phyloP scores from a whole-genome alignment of 2,797 vertebrate species.

The Sarcoramphus papa region DNA sequence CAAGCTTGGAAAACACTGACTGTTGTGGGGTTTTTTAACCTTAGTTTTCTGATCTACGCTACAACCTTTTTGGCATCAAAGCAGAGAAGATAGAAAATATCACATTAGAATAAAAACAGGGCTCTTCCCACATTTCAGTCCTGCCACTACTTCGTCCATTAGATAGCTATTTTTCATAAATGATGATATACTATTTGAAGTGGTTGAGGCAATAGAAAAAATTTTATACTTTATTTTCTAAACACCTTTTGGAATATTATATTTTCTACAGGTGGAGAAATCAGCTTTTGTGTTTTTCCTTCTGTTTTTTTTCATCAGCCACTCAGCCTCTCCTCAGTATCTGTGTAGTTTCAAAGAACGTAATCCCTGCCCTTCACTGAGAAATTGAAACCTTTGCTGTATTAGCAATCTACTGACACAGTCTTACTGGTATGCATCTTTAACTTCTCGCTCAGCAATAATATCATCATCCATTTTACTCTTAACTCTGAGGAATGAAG shows the following conservation, averaged over 20 bases:
- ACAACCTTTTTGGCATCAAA: neutral
- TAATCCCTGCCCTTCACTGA: neutral
- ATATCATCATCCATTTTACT: slow-evolving; percentile 21
- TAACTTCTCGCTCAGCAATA: neutral
- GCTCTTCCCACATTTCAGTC: neutral
- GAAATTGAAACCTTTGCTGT: slow-evolving; percentile 2
- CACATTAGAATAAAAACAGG: neutral
- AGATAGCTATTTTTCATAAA: neutral
- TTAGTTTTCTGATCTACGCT: neutral
- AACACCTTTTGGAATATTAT: neutral
- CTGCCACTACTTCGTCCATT: neutral
- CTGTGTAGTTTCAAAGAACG: neutral
- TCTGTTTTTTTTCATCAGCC: neutral
- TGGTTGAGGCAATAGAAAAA: neutral
- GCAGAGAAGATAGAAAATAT: neutral
- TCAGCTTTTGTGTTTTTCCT: neutral
- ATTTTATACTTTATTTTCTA: neutral
- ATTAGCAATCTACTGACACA: slow-evolving; percentile 21
- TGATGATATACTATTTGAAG: neutral
- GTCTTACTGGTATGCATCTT: slow-evolving; percentile 36
- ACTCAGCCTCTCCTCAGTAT: neutral
- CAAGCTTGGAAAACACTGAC: neutral
- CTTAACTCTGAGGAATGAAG: slow-evolving; percentile 12
- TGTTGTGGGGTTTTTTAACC: neutral
- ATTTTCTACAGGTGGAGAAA: neutral